phyloP scores from a whole-genome alignment of 2,113 vertebrate species.

The Propithecus coquereli region DNA sequence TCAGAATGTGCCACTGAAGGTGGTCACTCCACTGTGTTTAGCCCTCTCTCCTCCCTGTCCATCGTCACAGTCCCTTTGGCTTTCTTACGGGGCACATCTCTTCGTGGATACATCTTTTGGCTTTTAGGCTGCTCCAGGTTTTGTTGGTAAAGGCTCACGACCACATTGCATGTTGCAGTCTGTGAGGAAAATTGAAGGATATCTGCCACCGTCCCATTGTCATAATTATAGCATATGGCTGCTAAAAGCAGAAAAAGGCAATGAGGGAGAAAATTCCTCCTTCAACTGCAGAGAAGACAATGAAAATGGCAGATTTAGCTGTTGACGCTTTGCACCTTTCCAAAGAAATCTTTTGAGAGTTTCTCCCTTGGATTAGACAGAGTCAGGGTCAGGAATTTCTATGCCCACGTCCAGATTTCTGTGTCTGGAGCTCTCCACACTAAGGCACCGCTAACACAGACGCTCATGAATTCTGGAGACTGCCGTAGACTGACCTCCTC shows the following conservation, averaged over 20 bases:
- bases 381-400: background rate
- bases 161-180: background rate
- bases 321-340: background rate
- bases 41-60: background rate
- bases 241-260: background rate
- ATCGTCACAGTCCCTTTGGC: background rate
- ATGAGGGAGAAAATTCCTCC: background rate
- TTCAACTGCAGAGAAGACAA: background rate
- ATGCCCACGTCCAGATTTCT: background rate
- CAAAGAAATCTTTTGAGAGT: background rate
- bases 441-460: background rate
- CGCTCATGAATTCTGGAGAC: background rate
- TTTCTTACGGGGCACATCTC: background rate
- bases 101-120: background rate
- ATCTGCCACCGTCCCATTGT: background rate
- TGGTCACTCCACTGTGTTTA: background rate
- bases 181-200: background rate
- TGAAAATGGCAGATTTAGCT: background rate
- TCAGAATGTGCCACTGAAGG: background rate
- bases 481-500: rapidly evolving
- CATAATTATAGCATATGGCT: background rate
- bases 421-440: background rate
- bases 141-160: background rate
- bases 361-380: background rate
- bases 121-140: background rate